Evolutionary conservation across 1,140 invertebrate genomes (phyloP), one percentile per base, ranked within the genome.

Genomic region (Apocrypta bakeri): DNA sequence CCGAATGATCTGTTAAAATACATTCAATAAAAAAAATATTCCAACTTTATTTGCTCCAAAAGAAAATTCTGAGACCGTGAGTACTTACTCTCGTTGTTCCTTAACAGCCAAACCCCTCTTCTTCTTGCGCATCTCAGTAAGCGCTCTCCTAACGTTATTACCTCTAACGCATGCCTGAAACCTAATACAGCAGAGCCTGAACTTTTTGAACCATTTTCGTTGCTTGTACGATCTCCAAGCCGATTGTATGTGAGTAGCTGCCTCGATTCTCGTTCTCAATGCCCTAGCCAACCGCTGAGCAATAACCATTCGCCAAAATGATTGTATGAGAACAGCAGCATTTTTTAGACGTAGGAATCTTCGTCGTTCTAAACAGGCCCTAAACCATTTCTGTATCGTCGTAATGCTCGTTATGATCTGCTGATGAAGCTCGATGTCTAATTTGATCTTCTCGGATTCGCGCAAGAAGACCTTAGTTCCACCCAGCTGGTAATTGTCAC

Each of bases 321-420:
- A 94, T 92, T 98, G 97, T 88, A 98, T 94, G 56, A 94, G 93
- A 69, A 97, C 92, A 0, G 95, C 95, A 31, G 96, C 95, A 77
- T 95, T 93, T 84, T 95, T 94, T 80, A 98, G 90, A 78, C 94
- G 93, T 0, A 97, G 90, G 92, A 97, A 99, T 83, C 95, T 93
- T 81, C 95, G 92, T 61, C 97, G 91, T 87, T 97, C 96, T 31
- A 98, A 90, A 85, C 95, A 94, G 0, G 96, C 95, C 66, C 98
- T 93, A 90, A 97, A 98, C 97, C 98, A 99, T 75, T 97, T 93
- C 91, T 99, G 98, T 84, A 99, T 96, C 0, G 95, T 95, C 63
- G 98, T 95, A 86, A 99, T 98, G 76, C 96, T 96, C 27, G 96
- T 95, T 93, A 99, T 97, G 83, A 99, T 98, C 88, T 98, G 97